A percentile compares a stretch with the other conserved stretches of the same genome.
Evolutionary conservation across 2,797 vertebrate species (phyloP).

Genomic region (Galago senegalensis): DNA sequence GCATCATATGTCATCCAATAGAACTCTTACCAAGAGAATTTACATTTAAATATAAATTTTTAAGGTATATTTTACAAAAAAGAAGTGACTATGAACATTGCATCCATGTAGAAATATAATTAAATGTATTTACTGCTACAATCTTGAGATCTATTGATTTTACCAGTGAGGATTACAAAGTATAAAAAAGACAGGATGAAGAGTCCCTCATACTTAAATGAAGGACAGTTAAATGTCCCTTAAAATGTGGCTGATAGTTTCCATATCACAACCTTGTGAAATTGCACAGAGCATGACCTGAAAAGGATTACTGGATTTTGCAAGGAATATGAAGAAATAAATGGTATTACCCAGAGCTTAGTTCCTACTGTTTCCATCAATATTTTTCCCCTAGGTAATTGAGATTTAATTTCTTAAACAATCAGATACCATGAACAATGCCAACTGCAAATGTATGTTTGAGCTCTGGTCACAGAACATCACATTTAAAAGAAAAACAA

Average conservation of each 20-base stretch:
- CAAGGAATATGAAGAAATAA: neutral
- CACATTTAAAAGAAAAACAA: neutral
- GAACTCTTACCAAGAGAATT: neutral
- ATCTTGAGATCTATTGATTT: neutral
- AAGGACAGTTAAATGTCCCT: neutral
- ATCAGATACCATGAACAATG: neutral
- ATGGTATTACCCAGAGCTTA: neutral
- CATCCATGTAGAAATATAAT: slow-evolving; percentile 4
- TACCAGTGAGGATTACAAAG: neutral
- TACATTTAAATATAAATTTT: neutral
- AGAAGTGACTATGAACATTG: neutral
- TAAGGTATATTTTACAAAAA: neutral
- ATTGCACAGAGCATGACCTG: neutral
- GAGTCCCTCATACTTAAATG: neutral
- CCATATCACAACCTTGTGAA: neutral
- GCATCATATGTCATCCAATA: neutral
- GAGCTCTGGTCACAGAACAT: neutral
- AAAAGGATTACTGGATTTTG: neutral
- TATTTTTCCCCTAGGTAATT: neutral
- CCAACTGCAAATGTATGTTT: neutral
- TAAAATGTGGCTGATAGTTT: neutral
- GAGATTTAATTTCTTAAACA: slow-evolving; percentile 14
- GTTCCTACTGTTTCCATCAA: neutral
- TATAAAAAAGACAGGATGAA: neutral
- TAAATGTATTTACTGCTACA: neutral